Evolutionary conservation across 2,888 invertebrate species (phyloP).

Genomic region (Trisateles emortualis): DNA sequence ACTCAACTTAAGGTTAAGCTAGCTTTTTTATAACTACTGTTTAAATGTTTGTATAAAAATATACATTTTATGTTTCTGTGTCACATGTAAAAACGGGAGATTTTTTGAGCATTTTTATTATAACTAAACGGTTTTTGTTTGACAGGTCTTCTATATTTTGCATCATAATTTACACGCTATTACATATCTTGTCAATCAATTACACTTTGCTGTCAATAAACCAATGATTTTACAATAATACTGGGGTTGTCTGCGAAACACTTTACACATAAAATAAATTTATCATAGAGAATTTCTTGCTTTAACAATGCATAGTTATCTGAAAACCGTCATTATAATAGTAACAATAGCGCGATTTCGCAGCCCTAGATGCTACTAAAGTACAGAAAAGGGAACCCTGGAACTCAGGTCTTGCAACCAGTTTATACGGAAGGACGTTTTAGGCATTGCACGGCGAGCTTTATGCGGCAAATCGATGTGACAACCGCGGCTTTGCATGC

Average conservation of each 20-base stretch:
- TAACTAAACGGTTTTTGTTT: no score
- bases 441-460: slow-evolving; percentile 67
- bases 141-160: no score
- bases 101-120: no score
- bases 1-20: no score
- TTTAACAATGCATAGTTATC: slow-evolving; percentile 33
- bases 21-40: no score
- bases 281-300: slow-evolving; percentile 19
- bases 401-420: slow-evolving; percentile 61
- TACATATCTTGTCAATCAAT: slow-evolving; percentile 29
- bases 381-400: slow-evolving; percentile 56
- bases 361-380: slow-evolving; percentile 27
- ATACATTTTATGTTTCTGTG: no score
- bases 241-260: background rate
- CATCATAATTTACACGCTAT: slow-evolving; percentile 34
- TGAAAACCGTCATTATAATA: slow-evolving; percentile 28
- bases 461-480: slow-evolving; percentile 69
- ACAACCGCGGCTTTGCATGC: slow-evolving; percentile 69
- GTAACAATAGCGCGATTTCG: slow-evolving; percentile 18
- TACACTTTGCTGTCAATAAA: slow-evolving; percentile 8
- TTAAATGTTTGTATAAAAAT: no score
- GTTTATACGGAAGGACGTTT: slow-evolving; percentile 80
- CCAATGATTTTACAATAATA: background rate
- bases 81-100: no score
- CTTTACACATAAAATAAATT: slow-evolving; percentile 5